phyloP scores from a whole-genome alignment of 2,113 vertebrate species.

The Lasiurus borealis region DNA sequence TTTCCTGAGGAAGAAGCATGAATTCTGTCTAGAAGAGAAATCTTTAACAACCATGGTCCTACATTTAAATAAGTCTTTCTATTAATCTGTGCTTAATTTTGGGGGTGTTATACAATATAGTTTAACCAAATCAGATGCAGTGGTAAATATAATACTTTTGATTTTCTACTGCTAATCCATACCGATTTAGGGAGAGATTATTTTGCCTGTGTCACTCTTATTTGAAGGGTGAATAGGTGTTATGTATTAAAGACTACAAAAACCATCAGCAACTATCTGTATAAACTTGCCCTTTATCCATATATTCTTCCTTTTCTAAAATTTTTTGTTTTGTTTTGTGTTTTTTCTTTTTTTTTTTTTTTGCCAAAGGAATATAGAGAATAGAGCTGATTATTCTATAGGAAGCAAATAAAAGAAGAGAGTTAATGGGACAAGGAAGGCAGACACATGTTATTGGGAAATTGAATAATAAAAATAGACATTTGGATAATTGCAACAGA shows the following conservation, averaged over 20 bases:
- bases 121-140: not conserved
- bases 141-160: not conserved
- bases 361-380: not conserved
- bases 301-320: slow-evolving; percentile 18
- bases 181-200: not conserved
- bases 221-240: slow-evolving; percentile 10
- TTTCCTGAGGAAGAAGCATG: not conserved
- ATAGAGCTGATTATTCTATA: slow-evolving; percentile 62
- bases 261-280: not conserved
- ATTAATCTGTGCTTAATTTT: not conserved
- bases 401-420: slow-evolving; percentile 60
- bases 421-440: slow-evolving; percentile 71
- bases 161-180: not conserved
- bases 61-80: not conserved
- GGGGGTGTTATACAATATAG: not conserved
- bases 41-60: not conserved
- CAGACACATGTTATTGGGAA: slow-evolving; percentile 81
- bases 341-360: not conserved
- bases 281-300: slow-evolving; percentile 40
- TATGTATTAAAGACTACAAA: not conserved
- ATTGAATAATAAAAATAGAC: slow-evolving; percentile 83
- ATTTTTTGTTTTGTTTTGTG: slow-evolving; percentile 22
- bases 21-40: not conserved
- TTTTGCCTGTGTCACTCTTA: not conserved
- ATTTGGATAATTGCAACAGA: slow-evolving; percentile 82